These are phyloP conservation scores for Caenorhabditis brenneri DNA, from an alignment of 1,140 invertebrate genomes.

Conservation along the genomic window DNA sequence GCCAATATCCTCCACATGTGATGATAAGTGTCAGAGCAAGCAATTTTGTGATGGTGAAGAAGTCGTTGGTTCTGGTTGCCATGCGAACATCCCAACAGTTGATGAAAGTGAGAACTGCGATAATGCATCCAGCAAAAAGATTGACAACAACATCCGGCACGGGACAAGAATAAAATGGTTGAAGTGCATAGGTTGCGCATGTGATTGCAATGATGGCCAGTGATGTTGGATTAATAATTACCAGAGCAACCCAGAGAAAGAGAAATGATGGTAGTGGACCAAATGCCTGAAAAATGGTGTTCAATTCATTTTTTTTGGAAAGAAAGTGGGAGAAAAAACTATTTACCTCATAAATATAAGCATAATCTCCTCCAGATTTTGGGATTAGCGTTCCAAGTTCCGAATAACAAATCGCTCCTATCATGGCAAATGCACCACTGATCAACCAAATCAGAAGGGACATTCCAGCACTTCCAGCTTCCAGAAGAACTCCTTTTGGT, in stretches of 20 bases:
- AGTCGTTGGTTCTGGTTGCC: conserved; percentile 92
- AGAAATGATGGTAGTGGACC: conserved; percentile 86
- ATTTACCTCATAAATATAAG: conserved; percentile 83
- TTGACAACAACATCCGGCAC: conserved; percentile 58
- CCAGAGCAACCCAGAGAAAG: conserved; percentile 84
- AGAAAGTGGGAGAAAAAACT: not conserved
- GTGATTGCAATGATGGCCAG: conserved; percentile 95
- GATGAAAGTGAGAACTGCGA: conserved; percentile 85
- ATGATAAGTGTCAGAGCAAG: conserved; percentile 91
- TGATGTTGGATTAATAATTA: conserved; percentile 80
- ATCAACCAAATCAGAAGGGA: conserved; percentile 88
- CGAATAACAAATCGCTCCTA: conserved; percentile 92
- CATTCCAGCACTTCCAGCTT: conserved; percentile 85
- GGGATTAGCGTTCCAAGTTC: conserved; percentile 85
- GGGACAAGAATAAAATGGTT: conserved; percentile 80
- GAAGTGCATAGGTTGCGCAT: conserved; percentile 91
- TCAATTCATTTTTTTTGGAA: not conserved
- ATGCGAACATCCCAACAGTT: conserved; percentile 97
- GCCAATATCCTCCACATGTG: conserved; percentile 83
- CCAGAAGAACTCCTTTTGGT: conserved; percentile 77
- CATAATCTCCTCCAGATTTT: conserved; percentile 96
- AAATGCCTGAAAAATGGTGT: conserved; percentile 75
- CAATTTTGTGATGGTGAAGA: conserved; percentile 95
- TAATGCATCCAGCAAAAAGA: conserved; percentile 62
- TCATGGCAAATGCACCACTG: conserved; percentile 82